Evolutionary conservation across 2,797 vertebrate species (phyloP), one percentile per base, ranked within the genome.

Genomic region (Liparis tanakae): DNA sequence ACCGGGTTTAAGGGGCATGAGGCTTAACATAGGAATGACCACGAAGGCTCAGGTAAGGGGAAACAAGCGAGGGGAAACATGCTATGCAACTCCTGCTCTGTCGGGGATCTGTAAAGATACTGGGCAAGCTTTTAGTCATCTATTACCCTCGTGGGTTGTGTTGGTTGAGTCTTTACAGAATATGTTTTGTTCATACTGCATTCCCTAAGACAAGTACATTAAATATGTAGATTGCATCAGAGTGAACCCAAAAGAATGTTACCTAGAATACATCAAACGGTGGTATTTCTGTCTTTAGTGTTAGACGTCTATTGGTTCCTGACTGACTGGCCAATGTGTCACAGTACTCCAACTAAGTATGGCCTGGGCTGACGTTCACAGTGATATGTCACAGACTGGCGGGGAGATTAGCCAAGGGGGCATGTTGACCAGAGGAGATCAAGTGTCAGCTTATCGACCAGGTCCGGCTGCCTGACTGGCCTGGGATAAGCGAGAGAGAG

Each of bases 391-490:
- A 68, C 73, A 71, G 71, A 69, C 79, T 69, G 65, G 53, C 44
- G 34, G 66, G 74, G 30, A 84, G 90, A 89, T 89, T 89, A 90
- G 80, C 67, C 71, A 74, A 75, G 70, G 76, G 67, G 67, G 34
- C 36, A 5, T 73, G 62, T 55, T 72, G 72, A 74, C 70, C 76
- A 76, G 78, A 75, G 84, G 67, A 85, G 87, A 92, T 92, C 85
- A 77, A 71, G 73, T 90, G 88, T 90, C 89, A 18, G 64, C 74
- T 90, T 89, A 91, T 91, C 86, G 18, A 48, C 54, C 43, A 37
- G 46, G 78, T 34, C 76, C 72, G 74, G 67, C 81, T 83, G 78
- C 56, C 71, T 48, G 66, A 64, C 83, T 59, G 14, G 56, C 61
- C 51, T 10, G 10, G 64, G 46, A 64, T 67, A 55, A 70, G 50